These are phyloP conservation scores for Anabacerthia variegaticeps DNA, from an alignment of 2,797 vertebrate genomes.

Conservation along the genomic window DNA sequence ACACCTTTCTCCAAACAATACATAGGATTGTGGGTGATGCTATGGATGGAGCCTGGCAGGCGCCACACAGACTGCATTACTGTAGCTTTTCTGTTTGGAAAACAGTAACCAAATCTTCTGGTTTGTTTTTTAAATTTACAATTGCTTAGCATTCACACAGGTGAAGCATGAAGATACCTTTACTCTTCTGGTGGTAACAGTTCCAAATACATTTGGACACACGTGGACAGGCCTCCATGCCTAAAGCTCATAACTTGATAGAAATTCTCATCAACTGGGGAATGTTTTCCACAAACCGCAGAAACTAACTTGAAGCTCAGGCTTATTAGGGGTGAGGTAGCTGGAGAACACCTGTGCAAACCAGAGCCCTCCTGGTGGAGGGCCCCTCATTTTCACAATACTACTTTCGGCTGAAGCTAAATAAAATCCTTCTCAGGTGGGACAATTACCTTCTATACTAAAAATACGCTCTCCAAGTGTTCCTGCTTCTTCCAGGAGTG, in stretches of 20 bases:
- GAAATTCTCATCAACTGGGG: neutral
- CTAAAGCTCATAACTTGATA: neutral
- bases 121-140: neutral
- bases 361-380: neutral
- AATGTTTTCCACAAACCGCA: neutral
- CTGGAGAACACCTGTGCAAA: neutral
- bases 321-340: neutral
- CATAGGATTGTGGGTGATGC: neutral
- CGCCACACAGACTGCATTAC: neutral
- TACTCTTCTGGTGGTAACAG: neutral
- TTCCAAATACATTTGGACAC: neutral
- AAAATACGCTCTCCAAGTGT: slow-evolving; percentile 93
- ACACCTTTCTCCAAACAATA: neutral
- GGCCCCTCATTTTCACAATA: neutral
- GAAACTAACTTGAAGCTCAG: neutral
- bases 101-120: neutral
- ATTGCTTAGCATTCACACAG: neutral
- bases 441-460: slow-evolving; percentile 89
- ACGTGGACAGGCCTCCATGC: neutral
- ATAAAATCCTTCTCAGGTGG: neutral
- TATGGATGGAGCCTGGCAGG: neutral
- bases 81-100: neutral
- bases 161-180: neutral
- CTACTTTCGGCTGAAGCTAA: neutral
- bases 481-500: slow-evolving; percentile 88